Evolutionary conservation across 30 jellyfish, hydroid and myxozoan species (phyloP), one percentile per base, ranked within the genome.

Genomic region (Mastigias papua): DNA sequence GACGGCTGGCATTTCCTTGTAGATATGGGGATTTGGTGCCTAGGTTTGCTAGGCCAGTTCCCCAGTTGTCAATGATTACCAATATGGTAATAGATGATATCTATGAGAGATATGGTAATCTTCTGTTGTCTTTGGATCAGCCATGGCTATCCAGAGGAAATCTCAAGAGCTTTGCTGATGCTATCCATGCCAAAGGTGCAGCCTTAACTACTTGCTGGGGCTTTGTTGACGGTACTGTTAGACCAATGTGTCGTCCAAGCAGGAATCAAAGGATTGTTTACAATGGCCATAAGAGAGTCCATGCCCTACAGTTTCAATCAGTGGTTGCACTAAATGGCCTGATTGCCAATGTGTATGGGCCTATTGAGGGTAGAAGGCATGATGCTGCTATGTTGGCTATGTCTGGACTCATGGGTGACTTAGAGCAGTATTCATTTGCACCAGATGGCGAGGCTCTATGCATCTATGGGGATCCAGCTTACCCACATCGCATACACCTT

Each of bases 401-500:
- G 65, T 86, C 92, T 19, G 92, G 92, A 22, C 73, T 73, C 25
- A 35, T 86, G 72, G 37, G 28, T 28, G 25, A 49, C 28, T 65
- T 84, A 54, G 78, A 69, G 71, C 86, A 63, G 87, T 13, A 28
- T 48, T 31, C 90, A 30, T 48, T 72, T 20, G 37, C 64, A 25
- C 85, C 66, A 87, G 50, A 60, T 58, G 96, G 91, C 13, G 68
- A 78, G 54, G 86, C 86, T 0, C 23, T 87, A 26, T 60, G 86
- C 74, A 62, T 87, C 30, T 73, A 87, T 75, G 91, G 96, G 67
- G 96, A 87, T 23, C 69, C 23, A 57, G 69, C 69, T 5, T 10
- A 57, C 30, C 69, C 69, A 20, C 69, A 57, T 23, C 27, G 23
- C 27, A 5, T 57, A 57, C 30, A 57, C 30, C 69, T 19, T 57